Base-by-base conservation (phyloP, 2,888 invertebrate species). In the Rhodophaea formosa region DNA sequence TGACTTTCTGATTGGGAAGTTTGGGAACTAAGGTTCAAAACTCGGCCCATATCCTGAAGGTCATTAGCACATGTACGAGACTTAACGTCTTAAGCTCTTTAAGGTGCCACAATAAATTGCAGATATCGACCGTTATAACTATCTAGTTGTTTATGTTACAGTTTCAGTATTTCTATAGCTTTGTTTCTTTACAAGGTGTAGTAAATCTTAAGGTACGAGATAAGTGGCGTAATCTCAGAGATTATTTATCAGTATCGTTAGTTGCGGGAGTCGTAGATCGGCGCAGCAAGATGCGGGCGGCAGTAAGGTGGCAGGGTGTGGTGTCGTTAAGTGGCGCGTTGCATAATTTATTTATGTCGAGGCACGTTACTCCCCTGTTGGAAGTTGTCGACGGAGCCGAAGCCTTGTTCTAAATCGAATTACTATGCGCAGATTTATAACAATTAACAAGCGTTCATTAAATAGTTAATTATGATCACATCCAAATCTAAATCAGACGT, bases 331-430 rank as follows among this genome's bases (percentile, higher is more conserved):
- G 82, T 84, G 82, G 78, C 75, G 81, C 75, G 77, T 79, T 86
- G 84, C 84, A 89, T 88, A 87, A 88, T 86, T 84, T 85, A 88
- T 86, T 85, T 88, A 88, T 89, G 88, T 86, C 71, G 71, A 76
- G 80, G 79, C 89, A 88, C 88, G 89, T 82, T 77, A 80, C 77
- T 74, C 79, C 76, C 84, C 77, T 72, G 80, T 79, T 74, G 77
- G 71, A 74, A 77, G 75, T 77, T 74, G 80, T 75, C 74, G 68
- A 70, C 70, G 71, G 70, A 73, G 72, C 74, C 65, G 67, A 74
- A 71, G 69, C 69, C 70, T 67, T 70, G 72, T 72, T 73, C 73
- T 75, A 77, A n/a, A n/a, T n/a, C n/a, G n/a, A n/a, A 77, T 78
- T 77, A 79, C 75, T 66, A 66, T 67, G 69, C 63, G 65, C 66